Evolutionary conservation across 2,113 vertebrate genomes (phyloP).

Genomic region (Calonectris borealis): DNA sequence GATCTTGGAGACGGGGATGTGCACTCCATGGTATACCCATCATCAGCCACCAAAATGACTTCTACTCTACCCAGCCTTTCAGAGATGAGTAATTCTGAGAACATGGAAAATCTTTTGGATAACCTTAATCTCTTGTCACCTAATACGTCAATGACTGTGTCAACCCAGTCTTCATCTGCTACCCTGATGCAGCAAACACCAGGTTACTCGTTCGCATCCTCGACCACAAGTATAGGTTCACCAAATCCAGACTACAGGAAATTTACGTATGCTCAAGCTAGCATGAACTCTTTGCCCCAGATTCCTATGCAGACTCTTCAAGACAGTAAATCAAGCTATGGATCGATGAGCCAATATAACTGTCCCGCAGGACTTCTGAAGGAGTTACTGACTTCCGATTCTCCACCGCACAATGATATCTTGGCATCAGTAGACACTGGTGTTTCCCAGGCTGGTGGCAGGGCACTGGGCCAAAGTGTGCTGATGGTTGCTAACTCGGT

Average conservation of each 20-base stretch:
- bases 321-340: constrained; percentile 86
- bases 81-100: constrained; percentile 93
- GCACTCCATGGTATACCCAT: constrained; percentile 90
- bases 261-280: constrained; percentile 86
- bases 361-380: constrained; percentile 92
- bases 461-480: constrained; percentile 76
- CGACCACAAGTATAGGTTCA: constrained; percentile 82
- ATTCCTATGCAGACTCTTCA: constrained; percentile 88
- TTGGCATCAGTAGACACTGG: constrained; percentile 87
- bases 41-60: constrained; percentile 89
- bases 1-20: constrained; percentile 90
- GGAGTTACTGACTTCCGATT: constrained; percentile 94
- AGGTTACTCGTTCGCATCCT: constrained; percentile 87
- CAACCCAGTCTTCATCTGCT: constrained; percentile 91
- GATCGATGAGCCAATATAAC: constrained; percentile 83
- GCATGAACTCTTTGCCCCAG: constrained; percentile 84
- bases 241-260: constrained; percentile 91
- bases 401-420: constrained; percentile 88
- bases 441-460: constrained; percentile 82
- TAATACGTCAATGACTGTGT: constrained; percentile 83
- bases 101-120: constrained; percentile 98
- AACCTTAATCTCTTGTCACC: constrained; percentile 96
- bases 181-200: constrained; percentile 90
- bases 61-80: constrained; percentile 94
- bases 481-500: constrained; percentile 76